Conservation (phyloP, 2,888 invertebrate species). For the Lycophotia porphyrea region DNA sequence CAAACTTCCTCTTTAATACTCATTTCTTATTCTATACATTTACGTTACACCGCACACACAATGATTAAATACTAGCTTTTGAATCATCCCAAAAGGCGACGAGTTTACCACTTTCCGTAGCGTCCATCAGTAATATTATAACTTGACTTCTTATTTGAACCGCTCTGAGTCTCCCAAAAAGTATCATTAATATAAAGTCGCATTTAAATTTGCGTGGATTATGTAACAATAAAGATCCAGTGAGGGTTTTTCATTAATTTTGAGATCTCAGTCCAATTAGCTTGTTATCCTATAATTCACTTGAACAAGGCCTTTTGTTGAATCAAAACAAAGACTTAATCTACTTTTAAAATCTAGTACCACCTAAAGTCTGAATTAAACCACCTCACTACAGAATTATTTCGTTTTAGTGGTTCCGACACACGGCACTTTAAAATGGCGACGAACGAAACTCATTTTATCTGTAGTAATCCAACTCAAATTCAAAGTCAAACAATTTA, state of each 20-base stretch:
- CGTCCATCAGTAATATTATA: not conserved
- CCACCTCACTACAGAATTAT: slow-evolving; percentile 47
- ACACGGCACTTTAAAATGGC: slow-evolving; percentile 3
- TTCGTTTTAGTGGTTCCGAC: slow-evolving; percentile 38
- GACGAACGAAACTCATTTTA: not conserved
- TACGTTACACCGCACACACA: not conserved
- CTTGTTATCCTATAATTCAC: slow-evolving; percentile 30
- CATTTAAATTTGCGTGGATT: slow-evolving; percentile 7
- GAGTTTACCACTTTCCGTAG: not conserved
- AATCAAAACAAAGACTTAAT: slow-evolving; percentile 53
- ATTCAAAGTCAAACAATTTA: not conserved
- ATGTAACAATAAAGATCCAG: not conserved
- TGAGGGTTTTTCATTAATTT: slow-evolving; percentile 22
- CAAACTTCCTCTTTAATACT: not conserved
- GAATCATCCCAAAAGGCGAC: not conserved
- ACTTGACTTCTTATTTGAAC: not conserved
- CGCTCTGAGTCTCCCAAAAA: not conserved
- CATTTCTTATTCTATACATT: not conserved
- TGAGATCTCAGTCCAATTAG: slow-evolving; percentile 28
- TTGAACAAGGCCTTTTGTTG: slow-evolving; percentile 35
- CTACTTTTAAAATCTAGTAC: slow-evolving; percentile 57
- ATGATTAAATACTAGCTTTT: not conserved
- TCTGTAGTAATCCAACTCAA: not conserved
- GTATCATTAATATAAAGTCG: not conserved
- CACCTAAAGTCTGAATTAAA: slow-evolving; percentile 35